A percentile compares a stretch with the other conserved stretches of the same genome.
Evolutionary conservation across 1,140 invertebrate species (phyloP).

Genomic region (Aphaenogaster floridana): DNA sequence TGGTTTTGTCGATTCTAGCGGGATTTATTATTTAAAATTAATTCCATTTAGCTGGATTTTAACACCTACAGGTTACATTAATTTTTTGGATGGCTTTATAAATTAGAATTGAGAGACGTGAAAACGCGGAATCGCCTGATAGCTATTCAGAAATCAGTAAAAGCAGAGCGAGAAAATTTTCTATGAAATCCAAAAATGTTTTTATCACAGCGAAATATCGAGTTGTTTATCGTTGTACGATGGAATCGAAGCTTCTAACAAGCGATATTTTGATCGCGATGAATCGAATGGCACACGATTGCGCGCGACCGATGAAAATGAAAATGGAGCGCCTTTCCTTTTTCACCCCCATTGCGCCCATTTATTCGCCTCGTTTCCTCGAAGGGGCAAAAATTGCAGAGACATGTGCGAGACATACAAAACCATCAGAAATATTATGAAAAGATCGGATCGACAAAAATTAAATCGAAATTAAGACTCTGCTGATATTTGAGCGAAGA

Average conservation of each 20-base stretch:
- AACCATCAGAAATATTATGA: not conserved
- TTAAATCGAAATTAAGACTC: not conserved
- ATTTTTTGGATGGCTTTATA: too few species aligned
- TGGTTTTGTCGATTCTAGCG: not conserved
- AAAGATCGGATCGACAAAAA: not conserved
- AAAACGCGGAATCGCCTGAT: not conserved
- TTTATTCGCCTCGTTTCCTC: not conserved
- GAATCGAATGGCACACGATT: not conserved
- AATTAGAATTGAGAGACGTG: not conserved
- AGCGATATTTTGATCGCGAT: not conserved
- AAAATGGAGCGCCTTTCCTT: constrained; percentile 10
- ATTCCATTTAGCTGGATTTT: not conserved
- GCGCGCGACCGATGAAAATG: not conserved
- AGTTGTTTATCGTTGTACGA: not conserved
- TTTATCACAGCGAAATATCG: not conserved
- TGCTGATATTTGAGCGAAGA: not conserved
- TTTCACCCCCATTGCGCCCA: not conserved
- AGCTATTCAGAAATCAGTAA: not conserved
- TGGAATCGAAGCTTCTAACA: not conserved
- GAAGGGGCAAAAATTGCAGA: not conserved
- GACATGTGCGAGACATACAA: not conserved
- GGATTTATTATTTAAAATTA: not conserved
- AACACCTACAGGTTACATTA: not conserved
- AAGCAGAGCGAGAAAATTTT: not conserved
- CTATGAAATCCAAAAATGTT: not conserved